Conservation (phyloP, 37 sponge, comb jelly and placozoan genomes). For the Corticium candelabrum region DNA sequence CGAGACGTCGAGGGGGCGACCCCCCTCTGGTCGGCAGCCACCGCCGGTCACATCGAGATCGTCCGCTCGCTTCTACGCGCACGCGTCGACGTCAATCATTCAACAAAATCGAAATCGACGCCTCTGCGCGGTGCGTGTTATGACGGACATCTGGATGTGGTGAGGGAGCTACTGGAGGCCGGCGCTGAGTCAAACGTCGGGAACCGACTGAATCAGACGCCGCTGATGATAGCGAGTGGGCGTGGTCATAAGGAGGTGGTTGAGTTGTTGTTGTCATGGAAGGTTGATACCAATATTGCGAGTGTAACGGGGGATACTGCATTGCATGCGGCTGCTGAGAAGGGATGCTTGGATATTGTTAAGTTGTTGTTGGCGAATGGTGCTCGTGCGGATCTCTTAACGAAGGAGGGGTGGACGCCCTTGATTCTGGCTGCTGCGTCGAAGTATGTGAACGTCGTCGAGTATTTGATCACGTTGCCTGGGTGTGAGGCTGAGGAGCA, state of each 20-base stretch:
- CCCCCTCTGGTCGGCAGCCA: neutral
- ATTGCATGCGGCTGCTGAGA: neutral
- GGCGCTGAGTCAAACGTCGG: constrained; percentile 1
- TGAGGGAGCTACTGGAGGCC: neutral
- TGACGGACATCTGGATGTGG: neutral
- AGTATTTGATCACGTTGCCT: neutral
- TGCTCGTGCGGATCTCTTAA: neutral
- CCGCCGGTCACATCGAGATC: neutral
- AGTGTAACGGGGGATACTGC: neutral
- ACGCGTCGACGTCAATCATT: neutral
- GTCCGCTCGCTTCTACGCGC: neutral
- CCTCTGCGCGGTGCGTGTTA: neutral
- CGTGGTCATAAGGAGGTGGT: neutral
- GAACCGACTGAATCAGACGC: neutral
- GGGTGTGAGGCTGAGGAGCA: neutral
- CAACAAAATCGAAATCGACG: neutral
- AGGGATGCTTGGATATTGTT: neutral
- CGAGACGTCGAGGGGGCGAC: constrained; percentile 1
- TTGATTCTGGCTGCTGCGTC: constrained; percentile 27
- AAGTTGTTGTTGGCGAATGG: neutral
- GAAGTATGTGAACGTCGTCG: neutral
- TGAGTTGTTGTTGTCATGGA: neutral
- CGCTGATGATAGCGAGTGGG: constrained; percentile 1
- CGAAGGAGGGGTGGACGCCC: neutral
- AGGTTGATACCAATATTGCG: neutral